Conservation (phyloP, 2,113 vertebrate species). For the Scomber colias region DNA sequence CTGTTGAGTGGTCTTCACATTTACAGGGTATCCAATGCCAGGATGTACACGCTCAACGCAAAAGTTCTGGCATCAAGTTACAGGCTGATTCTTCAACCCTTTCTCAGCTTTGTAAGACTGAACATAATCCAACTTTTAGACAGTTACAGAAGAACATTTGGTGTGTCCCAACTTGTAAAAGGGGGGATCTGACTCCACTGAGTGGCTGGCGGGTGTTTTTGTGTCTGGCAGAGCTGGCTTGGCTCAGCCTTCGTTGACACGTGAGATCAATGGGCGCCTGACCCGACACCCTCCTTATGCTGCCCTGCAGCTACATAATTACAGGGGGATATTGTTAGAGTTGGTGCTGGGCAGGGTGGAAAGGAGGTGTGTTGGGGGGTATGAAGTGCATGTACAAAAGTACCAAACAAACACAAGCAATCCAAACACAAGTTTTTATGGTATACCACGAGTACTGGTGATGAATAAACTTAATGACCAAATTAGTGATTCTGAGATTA, state of each 20-base stretch:
- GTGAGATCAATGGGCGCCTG: conserved; percentile 62
- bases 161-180: conserved; percentile 46
- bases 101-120: background rate
- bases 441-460: background rate
- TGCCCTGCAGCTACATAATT: conserved; percentile 58
- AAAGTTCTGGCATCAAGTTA: conserved; percentile 19
- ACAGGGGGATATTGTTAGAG: conserved; percentile 69
- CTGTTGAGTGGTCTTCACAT: conserved; percentile 35
- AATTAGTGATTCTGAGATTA: background rate
- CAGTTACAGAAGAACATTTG: background rate
- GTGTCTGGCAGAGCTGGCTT: conserved; percentile 52
- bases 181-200: conserved; percentile 37
- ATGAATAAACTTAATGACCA: background rate
- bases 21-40: conserved; percentile 47
- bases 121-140: conserved; percentile 3
- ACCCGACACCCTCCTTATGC: conserved; percentile 59
- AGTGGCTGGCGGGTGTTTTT: conserved; percentile 59
- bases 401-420: background rate
- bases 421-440: background rate
- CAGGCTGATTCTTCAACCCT: conserved; percentile 1
- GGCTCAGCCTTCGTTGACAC: conserved; percentile 62
- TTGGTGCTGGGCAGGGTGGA: conserved; percentile 44
- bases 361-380: background rate
- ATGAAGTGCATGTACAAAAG: background rate
- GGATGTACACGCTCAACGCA: background rate